Evolutionary conservation across 2,888 invertebrate genomes (phyloP).

Genomic region (Aphrophora alni): DNA sequence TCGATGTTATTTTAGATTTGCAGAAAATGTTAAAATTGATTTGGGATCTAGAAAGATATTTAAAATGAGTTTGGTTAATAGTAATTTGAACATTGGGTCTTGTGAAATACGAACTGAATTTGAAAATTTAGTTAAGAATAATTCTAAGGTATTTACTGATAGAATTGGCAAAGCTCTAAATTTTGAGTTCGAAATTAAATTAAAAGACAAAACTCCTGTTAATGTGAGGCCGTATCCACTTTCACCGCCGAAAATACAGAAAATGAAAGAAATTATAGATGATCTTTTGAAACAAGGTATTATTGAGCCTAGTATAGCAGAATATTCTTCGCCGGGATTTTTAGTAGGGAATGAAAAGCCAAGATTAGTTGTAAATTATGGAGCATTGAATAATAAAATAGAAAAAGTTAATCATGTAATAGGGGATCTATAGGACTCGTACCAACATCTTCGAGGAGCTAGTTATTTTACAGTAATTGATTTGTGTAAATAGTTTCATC

Average conservation of each 20-base stretch:
- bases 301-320: neutral
- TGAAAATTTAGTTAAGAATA: neutral
- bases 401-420: too few relatives aligned
- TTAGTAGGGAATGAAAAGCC: conserved; percentile 7
- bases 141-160: conserved; percentile 15
- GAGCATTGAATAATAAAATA: too few relatives aligned
- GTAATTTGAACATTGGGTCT: neutral
- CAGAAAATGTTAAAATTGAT: neutral
- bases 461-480: conserved; percentile 19
- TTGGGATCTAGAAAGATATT: neutral
- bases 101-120: neutral
- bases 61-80: neutral
- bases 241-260: conserved; percentile 14
- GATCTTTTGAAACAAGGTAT: conserved; percentile 11
- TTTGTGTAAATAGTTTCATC: conserved; percentile 8
- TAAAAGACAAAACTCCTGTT: conserved; percentile 1
- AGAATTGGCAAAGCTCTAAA: conserved; percentile 15
- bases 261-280: conserved; percentile 1
- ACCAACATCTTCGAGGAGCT: neutral
- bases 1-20: conserved; percentile 12
- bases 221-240: neutral
- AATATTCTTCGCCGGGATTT: conserved; percentile 8
- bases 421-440: neutral
- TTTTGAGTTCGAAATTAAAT: neutral
- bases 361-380: conserved; percentile 11